Evolutionary conservation across 2,797 vertebrate genomes (phyloP), one percentile per base, ranked within the genome.

Genomic region (Hemibagrus guttatus): DNA sequence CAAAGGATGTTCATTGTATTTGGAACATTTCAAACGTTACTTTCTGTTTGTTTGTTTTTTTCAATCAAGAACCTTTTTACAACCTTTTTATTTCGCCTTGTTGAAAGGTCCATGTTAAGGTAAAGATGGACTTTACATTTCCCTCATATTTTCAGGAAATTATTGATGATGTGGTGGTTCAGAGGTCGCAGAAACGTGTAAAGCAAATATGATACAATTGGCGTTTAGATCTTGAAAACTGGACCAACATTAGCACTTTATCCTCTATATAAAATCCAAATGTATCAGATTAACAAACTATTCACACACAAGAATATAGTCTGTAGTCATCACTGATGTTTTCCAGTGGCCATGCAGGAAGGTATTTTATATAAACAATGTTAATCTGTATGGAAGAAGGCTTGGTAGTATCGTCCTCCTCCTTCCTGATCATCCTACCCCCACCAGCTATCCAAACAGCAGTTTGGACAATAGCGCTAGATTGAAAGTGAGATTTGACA

Each of bases 401-500:
- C 39, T 79, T 59, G 1, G 4, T 52, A 52, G 71, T n/a, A 14
- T 61, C 74, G 46, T 61, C 74, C 86, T 68, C 28, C 35, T 16
- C 8, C 6, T 71, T 63, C 35, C n/a, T 59, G 9, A 79, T 58
- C 71, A 35, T 76, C 69, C 42, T 13, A 80, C 89, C 74, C 85
- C 23, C 82, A 64, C 11, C 61, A 85, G 26, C 42, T 80, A 64
- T 11, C 35, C 86, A 81, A 85, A 87, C 87, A 83, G 49, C 21
- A 59, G 17, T 35, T 54, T 11, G 28, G 56, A 87, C 89, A 86
- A 90, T 87, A 81, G 84, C 0, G 16, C 76, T 31, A 81, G 80
- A 87, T 83, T 87, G 54, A 63, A 80, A 86, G 54, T 3, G 9
- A 84, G 85, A 87, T 83, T 54, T 39, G 59, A 69, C 81, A 80